These are phyloP conservation scores for Timema podura DNA, from an alignment of 2,888 invertebrate species.

Conservation along the genomic window DNA sequence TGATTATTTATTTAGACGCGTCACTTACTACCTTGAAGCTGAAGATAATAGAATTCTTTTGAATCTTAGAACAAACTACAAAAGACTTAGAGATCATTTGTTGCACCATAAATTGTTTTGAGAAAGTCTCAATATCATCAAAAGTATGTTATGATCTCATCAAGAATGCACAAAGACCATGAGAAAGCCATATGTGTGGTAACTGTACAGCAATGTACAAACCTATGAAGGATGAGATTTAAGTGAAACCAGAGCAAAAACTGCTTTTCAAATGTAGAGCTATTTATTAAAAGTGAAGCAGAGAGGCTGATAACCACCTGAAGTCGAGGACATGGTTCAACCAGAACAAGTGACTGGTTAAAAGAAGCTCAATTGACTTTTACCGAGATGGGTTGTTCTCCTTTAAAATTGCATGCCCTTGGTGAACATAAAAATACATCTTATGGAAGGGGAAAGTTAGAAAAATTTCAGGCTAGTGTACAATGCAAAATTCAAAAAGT, in stretches of 20 bases:
- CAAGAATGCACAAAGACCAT: too few relatives aligned
- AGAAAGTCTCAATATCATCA: constrained; percentile 11
- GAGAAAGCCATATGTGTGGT: not conserved
- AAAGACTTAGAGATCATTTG: not conserved
- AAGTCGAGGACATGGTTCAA: too few relatives aligned
- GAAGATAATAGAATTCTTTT: constrained; percentile 2
- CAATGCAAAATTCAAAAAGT: constrained; percentile 5
- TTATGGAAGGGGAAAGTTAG: not conserved
- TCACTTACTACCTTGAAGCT: not conserved
- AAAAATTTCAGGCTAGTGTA: not conserved
- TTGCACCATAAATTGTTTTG: not conserved
- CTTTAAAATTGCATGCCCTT: constrained; percentile 12
- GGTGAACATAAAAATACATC: constrained; percentile 2
- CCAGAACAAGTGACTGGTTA: not conserved
- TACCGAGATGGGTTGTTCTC: not conserved
- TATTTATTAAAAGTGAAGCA: not conserved
- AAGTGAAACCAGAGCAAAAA: constrained; percentile 12
- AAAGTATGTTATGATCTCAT: constrained; percentile 11
- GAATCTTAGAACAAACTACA: constrained; percentile 8
- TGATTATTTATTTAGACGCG: not conserved
- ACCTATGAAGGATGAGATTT: not conserved
- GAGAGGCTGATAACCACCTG: too few relatives aligned
- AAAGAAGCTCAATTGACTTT: not conserved
- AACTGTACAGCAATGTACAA: not conserved
- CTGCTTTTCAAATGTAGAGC: not conserved